Conservation (phyloP, 2,888 invertebrate genomes). For the Microchrysa polita region DNA sequence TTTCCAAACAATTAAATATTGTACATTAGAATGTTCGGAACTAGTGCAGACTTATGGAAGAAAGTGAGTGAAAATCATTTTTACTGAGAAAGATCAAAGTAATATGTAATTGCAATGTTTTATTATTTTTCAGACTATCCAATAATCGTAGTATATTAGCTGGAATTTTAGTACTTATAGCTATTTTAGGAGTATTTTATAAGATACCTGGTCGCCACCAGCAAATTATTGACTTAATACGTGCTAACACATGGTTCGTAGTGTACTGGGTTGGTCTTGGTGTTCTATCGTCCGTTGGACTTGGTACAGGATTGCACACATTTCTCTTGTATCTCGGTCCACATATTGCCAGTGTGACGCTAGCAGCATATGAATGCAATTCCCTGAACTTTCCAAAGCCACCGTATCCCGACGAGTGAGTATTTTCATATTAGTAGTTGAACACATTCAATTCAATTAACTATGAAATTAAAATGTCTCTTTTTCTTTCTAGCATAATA, state of each 20-base stretch:
- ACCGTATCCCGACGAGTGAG: slow-evolving; percentile 97
- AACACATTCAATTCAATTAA: too few species aligned
- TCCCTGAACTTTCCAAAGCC: slow-evolving; percentile 95
- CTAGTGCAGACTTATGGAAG: slow-evolving; percentile 69
- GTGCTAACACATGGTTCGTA: slow-evolving; percentile 64
- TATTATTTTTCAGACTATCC: slow-evolving; percentile 56
- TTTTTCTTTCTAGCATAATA: slow-evolving; percentile 85
- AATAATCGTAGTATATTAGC: slow-evolving; percentile 60
- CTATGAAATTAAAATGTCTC: too few species aligned
- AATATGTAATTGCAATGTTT: background rate
- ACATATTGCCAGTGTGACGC: slow-evolving; percentile 96
- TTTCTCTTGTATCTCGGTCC: slow-evolving; percentile 99
- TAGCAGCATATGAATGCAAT: slow-evolving; percentile 98
- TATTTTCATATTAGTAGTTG: slow-evolving; percentile 50
- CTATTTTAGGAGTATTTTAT: slow-evolving; percentile 60
- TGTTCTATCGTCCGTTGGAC: slow-evolving; percentile 95
- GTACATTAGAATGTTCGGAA: slow-evolving; percentile 76
- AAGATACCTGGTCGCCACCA: slow-evolving; percentile 63
- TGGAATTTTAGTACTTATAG: slow-evolving; percentile 60
- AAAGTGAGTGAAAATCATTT: slow-evolving; percentile 65
- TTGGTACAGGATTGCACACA: slow-evolving; percentile 98
- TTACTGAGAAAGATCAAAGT: background rate
- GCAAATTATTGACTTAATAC: slow-evolving; percentile 59
- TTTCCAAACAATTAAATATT: slow-evolving; percentile 81
- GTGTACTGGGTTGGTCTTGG: slow-evolving; percentile 94